These are phyloP conservation scores for Kryptolebias ocellatus DNA, from an alignment of 2,797 vertebrate genomes.

Conservation along the genomic window DNA sequence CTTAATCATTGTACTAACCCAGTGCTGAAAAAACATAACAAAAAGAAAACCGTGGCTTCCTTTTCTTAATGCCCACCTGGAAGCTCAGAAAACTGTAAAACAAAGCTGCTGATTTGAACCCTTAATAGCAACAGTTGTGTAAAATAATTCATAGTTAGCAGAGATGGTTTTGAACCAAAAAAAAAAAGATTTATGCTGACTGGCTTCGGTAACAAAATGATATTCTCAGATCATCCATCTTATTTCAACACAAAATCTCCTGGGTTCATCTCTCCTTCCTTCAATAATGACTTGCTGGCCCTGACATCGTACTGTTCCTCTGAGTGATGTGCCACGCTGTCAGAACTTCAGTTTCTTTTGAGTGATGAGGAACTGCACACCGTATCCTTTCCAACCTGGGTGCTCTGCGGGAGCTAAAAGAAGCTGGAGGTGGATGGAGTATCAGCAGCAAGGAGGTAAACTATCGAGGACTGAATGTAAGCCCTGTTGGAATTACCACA, in stretches of 20 bases:
- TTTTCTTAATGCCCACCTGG: no score
- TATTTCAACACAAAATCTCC: constrained; percentile 52
- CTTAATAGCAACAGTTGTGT: constrained; percentile 34
- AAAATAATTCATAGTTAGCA: constrained; percentile 35
- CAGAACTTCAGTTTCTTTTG: constrained; percentile 69
- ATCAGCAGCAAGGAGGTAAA: constrained; percentile 23
- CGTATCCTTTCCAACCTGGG: constrained; percentile 68
- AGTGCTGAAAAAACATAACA: no score
- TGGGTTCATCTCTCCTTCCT: constrained; percentile 30
- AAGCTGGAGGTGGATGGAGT: constrained; percentile 28
- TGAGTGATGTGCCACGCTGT: constrained; percentile 52
- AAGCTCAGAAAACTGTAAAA: background rate
- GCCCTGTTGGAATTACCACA: constrained; percentile 38
- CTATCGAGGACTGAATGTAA: constrained; percentile 14
- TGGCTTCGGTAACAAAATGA: constrained; percentile 48
- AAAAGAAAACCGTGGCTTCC: no score
- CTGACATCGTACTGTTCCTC: constrained; percentile 65
- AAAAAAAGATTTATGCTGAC: constrained; percentile 19
- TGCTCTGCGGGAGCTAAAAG: constrained; percentile 25
- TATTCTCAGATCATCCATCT: constrained; percentile 74
- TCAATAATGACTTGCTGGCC: constrained; percentile 42
- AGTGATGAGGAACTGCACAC: constrained; percentile 62
- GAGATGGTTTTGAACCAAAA: constrained; percentile 16
- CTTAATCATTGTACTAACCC: no score
- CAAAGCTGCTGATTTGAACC: constrained; percentile 1